Conservation (phyloP, 2,888 invertebrate species). For the Drosophila nigritarsus region DNA sequence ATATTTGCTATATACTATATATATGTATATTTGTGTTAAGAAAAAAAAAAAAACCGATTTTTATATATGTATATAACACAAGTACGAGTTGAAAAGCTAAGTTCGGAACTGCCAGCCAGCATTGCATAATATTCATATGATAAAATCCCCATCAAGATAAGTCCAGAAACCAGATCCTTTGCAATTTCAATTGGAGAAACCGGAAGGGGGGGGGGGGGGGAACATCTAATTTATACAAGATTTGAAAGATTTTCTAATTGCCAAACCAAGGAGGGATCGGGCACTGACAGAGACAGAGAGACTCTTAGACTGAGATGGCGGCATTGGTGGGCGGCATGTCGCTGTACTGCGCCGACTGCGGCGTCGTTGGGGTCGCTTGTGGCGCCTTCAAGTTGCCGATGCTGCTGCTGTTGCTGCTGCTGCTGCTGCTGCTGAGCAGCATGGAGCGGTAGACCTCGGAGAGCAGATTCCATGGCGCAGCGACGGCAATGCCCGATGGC, state of each 20-base stretch:
- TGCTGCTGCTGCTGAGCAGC: slow-evolving; percentile 70
- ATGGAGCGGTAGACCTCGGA: slow-evolving; percentile 85
- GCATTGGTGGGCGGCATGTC: slow-evolving; percentile 81
- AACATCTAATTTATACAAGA: background rate
- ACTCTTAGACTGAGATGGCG: slow-evolving; percentile 83
- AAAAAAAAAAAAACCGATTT: background rate
- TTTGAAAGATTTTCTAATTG: slow-evolving; percentile 17
- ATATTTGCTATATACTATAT: slow-evolving; percentile 35
- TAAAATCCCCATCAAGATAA: background rate
- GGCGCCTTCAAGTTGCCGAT: slow-evolving; percentile 52
- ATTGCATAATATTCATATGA: background rate
- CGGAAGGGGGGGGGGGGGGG: no score
- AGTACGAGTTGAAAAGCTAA: slow-evolving; percentile 78
- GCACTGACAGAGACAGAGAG: no score
- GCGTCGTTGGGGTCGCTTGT: slow-evolving; percentile 37
- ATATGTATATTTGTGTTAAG: background rate
- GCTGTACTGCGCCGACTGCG: slow-evolving; percentile 72
- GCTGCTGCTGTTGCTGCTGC: slow-evolving; percentile 67
- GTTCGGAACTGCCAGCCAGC: slow-evolving; percentile 40
- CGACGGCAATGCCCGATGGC: slow-evolving; percentile 22
- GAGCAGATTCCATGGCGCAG: slow-evolving; percentile 80
- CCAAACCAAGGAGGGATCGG: background rate
- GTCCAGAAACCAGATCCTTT: background rate
- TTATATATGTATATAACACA: slow-evolving; percentile 75
- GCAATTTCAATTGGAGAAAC: no score